Evolutionary conservation across 2,797 vertebrate genomes (phyloP), one percentile per base, ranked within the genome.

Genomic region (Sus cebifrons): DNA sequence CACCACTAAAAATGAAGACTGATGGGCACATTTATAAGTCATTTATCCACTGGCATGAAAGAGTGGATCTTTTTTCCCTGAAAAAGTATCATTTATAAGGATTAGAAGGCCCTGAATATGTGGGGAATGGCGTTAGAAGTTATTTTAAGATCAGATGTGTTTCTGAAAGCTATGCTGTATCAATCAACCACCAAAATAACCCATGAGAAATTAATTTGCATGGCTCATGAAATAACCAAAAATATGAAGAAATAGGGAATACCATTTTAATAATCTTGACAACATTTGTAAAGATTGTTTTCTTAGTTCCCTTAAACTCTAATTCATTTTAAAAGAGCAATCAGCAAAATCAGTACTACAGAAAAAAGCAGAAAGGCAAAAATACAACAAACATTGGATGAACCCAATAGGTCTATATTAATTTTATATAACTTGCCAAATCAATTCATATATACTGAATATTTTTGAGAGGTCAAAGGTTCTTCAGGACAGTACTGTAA

Each of bases 21-120:
- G 7, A 56, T 65, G 54, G 29, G 27, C 11, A 89, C 40, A 73
- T 68, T 81, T 82, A 15, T 62, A 89, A 65, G n/a, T 54, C 36
- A 40, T 84, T 91, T 40, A 49, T 77, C 60, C 21, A 40, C 11
- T 58, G 65, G 1, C 14, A 82, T 68, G 29, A 74, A 86, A 86
- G 25, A 62, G 0, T 11, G 3, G 21, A 25, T 52, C 5, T 75
- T 49, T 83, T 62, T 84, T 71, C 3, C 8, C 27, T 75, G 27
- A 79, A 89, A 92, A 70, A 52, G 4, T 70, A 32, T 58, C 27
- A n/a, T 95, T 78, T 75, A 83, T 77, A 67, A 75, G 60, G 64
- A 77, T 85, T 52, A 68, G 15, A 96, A 62, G 10, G 11, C 0
- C 13, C 11, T 44, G 3, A 0, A 27, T 25, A 40, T 11, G 1